These are phyloP conservation scores for Pristionchus arcanus DNA, from an alignment of 2,888 invertebrate species.

Conservation along the genomic window DNA sequence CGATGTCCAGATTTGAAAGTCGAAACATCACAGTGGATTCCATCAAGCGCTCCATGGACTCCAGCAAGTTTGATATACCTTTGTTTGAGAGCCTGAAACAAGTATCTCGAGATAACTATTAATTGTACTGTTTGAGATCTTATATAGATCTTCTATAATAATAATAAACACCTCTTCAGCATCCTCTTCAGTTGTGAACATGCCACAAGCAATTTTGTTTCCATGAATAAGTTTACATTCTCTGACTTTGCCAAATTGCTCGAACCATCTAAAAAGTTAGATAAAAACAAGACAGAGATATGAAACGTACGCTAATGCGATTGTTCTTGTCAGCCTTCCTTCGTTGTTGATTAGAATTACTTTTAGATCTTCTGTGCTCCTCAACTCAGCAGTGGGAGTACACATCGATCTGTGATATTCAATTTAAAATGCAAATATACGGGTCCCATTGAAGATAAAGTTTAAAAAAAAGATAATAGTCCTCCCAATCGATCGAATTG, in stretches of 20 bases:
- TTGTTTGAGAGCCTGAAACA: constrained; percentile 19
- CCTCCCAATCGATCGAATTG: too few relatives aligned
- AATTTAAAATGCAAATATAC: background rate
- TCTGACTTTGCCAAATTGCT: background rate
- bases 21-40: background rate
- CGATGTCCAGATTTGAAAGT: constrained; percentile 37
- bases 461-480: too few relatives aligned
- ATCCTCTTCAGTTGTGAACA: constrained; percentile 7
- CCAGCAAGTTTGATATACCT: background rate
- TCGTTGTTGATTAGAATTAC: background rate
- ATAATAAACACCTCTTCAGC: background rate
- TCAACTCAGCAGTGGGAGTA: background rate
- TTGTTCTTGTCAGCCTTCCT: background rate
- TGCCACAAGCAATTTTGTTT: background rate
- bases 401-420: background rate
- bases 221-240: background rate
- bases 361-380: background rate
- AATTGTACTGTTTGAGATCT: background rate
- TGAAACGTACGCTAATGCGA: background rate
- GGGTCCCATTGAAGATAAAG: background rate
- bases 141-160: background rate
- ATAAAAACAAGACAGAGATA: background rate
- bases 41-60: background rate
- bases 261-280: background rate
- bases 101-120: too few relatives aligned